A percentile compares a stretch with the other conserved stretches of the same genome.
Conservation (phyloP, 2,888 invertebrate species). For the Phengaris alcon region DNA sequence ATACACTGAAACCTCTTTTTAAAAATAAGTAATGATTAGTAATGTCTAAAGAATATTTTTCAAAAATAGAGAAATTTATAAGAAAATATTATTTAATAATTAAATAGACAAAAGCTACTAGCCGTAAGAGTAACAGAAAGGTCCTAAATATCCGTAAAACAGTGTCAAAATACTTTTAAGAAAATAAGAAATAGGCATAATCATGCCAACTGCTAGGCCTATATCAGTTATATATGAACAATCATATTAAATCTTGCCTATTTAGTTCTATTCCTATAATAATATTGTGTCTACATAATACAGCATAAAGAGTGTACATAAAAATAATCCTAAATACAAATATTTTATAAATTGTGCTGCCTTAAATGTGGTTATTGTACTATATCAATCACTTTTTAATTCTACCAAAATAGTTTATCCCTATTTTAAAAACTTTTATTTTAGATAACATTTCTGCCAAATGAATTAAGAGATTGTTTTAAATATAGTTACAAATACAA, state of each 20-base stretch:
- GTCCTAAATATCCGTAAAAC: background rate
- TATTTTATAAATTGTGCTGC: conserved; percentile 36
- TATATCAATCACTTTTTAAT: conserved; percentile 38
- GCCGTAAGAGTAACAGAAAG: background rate
- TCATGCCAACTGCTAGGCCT: background rate
- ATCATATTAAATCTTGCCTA: conserved; percentile 6
- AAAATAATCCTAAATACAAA: conserved; percentile 25
- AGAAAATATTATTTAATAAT: background rate
- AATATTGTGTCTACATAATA: background rate
- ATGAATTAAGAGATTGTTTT: too few species aligned
- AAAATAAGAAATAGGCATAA: background rate
- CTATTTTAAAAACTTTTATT: conserved; percentile 1
- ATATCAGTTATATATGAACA: background rate
- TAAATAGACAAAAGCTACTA: background rate
- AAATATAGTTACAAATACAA: too few species aligned
- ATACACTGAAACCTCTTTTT: too few species aligned
- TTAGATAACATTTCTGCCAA: background rate
- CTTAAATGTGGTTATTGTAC: conserved; percentile 48
- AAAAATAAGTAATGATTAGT: too few species aligned
- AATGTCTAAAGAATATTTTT: background rate
- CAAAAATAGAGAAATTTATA: background rate
- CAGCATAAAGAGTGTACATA: conserved; percentile 6
- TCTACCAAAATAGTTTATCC: conserved; percentile 21
- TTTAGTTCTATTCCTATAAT: background rate
- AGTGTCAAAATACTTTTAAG: background rate